phyloP scores from a whole-genome alignment of 1,140 invertebrate species.

The Scylla paramamosain region DNA sequence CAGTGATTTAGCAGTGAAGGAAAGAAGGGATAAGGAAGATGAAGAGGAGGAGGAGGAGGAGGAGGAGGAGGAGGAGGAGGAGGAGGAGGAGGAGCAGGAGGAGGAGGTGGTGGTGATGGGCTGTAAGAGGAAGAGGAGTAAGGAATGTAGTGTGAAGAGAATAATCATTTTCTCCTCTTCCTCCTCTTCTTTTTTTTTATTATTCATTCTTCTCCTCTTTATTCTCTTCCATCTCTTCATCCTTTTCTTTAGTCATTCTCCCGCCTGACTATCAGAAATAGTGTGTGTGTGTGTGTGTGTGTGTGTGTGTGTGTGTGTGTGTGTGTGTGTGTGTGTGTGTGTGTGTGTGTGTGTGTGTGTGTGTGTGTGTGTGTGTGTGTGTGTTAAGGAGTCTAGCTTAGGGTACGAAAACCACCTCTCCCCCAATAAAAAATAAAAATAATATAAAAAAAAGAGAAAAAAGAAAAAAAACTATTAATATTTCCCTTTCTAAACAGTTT shows the following conservation, averaged over 20 bases:
- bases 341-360: neutral
- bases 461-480: too few species aligned
- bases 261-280: too few species aligned
- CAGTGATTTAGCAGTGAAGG: too few species aligned
- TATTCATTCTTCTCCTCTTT: neutral
- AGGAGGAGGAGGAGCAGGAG: neutral
- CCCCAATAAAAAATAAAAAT: too few species aligned
- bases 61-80: neutral
- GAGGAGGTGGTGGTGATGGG: neutral
- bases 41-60: neutral
- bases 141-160: too few species aligned
- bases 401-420: too few species aligned
- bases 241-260: neutral
- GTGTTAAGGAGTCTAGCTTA: neutral
- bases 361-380: neutral
- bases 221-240: neutral
- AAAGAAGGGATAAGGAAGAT: neutral
- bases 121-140: too few species aligned
- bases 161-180: too few species aligned
- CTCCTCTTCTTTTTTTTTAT: too few species aligned
- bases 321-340: neutral
- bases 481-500: too few species aligned
- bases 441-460: neutral
- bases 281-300: constrained; percentile 35
- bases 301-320: constrained; percentile 24